Percentiles rank a stretch among this genome's conserved stretches.
These are phyloP conservation scores for Drosophila kuntzei DNA, from an alignment of 2,888 invertebrate species.

Conservation along the genomic window DNA sequence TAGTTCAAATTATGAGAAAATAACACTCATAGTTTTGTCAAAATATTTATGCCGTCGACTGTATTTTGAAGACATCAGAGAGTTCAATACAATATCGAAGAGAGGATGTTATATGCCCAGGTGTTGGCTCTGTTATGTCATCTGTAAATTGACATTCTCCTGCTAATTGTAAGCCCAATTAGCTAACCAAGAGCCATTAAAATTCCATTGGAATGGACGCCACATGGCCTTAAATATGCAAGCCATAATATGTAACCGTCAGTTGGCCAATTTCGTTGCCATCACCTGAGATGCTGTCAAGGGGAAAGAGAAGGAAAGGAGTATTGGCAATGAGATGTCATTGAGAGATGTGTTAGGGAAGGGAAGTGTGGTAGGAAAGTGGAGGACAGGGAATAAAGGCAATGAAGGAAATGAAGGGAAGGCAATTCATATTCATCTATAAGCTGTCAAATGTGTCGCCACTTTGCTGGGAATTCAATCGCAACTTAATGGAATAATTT, in stretches of 20 bases:
- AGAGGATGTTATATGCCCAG: conserved; percentile 36
- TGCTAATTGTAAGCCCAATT: conserved; percentile 72
- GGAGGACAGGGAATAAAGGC: no score
- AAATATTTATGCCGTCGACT: no score
- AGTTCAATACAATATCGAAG: conserved; percentile 24
- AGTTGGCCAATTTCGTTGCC: conserved; percentile 42
- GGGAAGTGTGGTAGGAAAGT: background rate
- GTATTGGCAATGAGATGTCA: conserved; percentile 40
- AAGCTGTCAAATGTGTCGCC: conserved; percentile 40
- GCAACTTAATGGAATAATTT: conserved; percentile 65
- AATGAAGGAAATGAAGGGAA: no score
- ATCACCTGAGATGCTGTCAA: conserved; percentile 36
- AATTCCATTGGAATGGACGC: conserved; percentile 57
- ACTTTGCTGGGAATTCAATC: conserved; percentile 37
- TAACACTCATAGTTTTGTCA: no score
- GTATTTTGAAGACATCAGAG: conserved; percentile 3
- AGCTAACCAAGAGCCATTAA: conserved; percentile 70
- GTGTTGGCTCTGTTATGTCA: conserved; percentile 22
- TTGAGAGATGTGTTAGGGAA: background rate
- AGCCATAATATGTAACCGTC: conserved; percentile 61
- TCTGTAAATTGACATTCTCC: conserved; percentile 50
- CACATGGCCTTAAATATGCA: conserved; percentile 68
- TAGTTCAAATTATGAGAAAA: no score
- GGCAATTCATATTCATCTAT: conserved; percentile 29
- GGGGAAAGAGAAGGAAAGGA: background rate